Percentiles rank a stretch among this genome's conserved stretches.
Conservation (phyloP, 2,888 invertebrate genomes). For the Panzeria rudis region DNA sequence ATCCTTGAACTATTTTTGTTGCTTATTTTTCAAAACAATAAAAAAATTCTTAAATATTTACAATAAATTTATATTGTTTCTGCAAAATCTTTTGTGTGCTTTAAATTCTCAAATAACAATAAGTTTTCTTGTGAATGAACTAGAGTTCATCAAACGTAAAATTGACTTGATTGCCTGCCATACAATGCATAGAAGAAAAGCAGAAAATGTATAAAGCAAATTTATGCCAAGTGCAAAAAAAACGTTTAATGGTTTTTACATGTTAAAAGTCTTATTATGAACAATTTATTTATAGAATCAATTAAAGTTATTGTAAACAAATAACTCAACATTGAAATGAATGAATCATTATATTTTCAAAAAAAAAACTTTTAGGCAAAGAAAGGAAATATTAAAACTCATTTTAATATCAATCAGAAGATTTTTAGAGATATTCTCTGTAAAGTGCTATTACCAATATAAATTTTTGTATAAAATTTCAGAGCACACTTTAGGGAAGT, state of each 20-base stretch:
- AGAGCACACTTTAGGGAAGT: no score
- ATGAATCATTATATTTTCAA: not conserved
- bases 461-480: no score
- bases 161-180: not conserved
- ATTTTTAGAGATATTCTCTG: no score
- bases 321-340: not conserved
- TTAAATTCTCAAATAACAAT: slow-evolving; percentile 1
- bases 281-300: not conserved
- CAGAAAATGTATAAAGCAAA: not conserved
- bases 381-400: not conserved
- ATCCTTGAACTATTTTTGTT: no score
- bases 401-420: not conserved
- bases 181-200: not conserved
- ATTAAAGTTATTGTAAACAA: not conserved
- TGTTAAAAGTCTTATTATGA: not conserved
- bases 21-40: no score
- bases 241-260: not conserved
- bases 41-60: not conserved
- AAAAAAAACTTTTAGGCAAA: not conserved
- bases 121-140: not conserved
- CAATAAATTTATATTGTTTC: not conserved
- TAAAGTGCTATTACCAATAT: no score
- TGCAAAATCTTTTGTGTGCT: not conserved
- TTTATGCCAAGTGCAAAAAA: not conserved
- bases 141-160: slow-evolving; percentile 28